Evolutionary conservation across 2,888 invertebrate genomes (phyloP).

Genomic region (Andrena chrysosceles): DNA sequence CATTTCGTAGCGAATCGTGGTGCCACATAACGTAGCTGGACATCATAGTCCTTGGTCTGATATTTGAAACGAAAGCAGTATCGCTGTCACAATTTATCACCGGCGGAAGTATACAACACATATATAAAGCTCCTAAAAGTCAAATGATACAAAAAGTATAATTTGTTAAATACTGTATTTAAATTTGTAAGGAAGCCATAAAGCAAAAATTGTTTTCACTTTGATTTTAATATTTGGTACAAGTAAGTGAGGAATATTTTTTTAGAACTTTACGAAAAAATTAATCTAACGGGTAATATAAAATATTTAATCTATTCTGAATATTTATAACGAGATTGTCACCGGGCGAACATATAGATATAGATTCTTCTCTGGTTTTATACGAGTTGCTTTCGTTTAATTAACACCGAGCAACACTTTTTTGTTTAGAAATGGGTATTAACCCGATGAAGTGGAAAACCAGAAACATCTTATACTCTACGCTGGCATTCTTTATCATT

Average conservation of each 20-base stretch:
- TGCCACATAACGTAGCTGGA: background rate
- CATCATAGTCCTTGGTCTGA: constrained; percentile 14
- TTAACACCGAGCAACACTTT: background rate
- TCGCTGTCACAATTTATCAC: constrained; percentile 37
- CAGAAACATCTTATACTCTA: constrained; percentile 71
- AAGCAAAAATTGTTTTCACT: constrained; percentile 6
- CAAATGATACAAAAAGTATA: background rate
- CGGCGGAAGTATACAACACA: constrained; percentile 44
- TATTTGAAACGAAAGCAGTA: constrained; percentile 43
- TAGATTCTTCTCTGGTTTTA: background rate
- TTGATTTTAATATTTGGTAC: constrained; percentile 18
- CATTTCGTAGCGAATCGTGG: constrained; percentile 33
- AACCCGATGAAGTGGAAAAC: constrained; percentile 83
- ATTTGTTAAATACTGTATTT: background rate
- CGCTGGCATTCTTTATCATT: constrained; percentile 67
- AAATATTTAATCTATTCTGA: background rate
- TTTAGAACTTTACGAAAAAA: background rate
- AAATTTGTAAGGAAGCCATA: background rate
- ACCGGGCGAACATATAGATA: background rate
- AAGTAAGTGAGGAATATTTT: constrained; percentile 39
- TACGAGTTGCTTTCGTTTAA: background rate
- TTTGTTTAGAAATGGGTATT: constrained; percentile 72
- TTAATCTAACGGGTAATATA: background rate
- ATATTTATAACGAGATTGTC: background rate
- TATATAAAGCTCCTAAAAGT: constrained; percentile 8